phyloP scores from a whole-genome alignment of 2,888 invertebrate species.

The Carterocephalus palaemon region DNA sequence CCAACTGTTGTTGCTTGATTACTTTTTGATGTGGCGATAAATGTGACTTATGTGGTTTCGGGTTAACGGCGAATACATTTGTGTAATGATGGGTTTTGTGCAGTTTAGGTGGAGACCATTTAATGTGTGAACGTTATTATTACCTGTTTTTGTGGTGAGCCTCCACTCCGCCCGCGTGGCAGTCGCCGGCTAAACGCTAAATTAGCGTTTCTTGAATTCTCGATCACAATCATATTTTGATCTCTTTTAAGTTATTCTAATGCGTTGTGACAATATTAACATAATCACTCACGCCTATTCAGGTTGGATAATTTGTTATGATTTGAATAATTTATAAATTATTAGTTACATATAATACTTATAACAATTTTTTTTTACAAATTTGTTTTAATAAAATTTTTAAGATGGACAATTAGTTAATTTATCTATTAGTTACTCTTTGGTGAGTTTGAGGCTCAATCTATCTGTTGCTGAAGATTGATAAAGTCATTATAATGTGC shows the following conservation, averaged over 20 bases:
- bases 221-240: neutral
- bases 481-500: too few species aligned
- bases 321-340: slow-evolving; percentile 14
- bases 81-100: slow-evolving; percentile 66
- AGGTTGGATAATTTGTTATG: slow-evolving; percentile 7
- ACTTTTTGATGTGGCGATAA: slow-evolving; percentile 76
- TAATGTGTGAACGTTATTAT: slow-evolving; percentile 66
- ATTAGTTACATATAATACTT: too few species aligned
- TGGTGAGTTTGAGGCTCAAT: too few species aligned
- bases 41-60: slow-evolving; percentile 76
- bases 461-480: too few species aligned
- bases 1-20: slow-evolving; percentile 72
- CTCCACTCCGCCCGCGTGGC: neutral
- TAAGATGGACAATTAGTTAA: too few species aligned
- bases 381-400: too few species aligned
- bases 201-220: slow-evolving; percentile 29
- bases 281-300: neutral
- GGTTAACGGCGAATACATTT: slow-evolving; percentile 58
- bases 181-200: slow-evolving; percentile 23
- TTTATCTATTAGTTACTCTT: too few species aligned
- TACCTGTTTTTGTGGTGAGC: slow-evolving; percentile 44
- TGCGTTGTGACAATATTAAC: neutral
- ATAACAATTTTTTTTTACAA: too few species aligned
- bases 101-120: slow-evolving; percentile 60
- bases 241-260: slow-evolving; percentile 1